Evolutionary conservation across 2,797 vertebrate species (phyloP).

Genomic region (Sebastes minor): DNA sequence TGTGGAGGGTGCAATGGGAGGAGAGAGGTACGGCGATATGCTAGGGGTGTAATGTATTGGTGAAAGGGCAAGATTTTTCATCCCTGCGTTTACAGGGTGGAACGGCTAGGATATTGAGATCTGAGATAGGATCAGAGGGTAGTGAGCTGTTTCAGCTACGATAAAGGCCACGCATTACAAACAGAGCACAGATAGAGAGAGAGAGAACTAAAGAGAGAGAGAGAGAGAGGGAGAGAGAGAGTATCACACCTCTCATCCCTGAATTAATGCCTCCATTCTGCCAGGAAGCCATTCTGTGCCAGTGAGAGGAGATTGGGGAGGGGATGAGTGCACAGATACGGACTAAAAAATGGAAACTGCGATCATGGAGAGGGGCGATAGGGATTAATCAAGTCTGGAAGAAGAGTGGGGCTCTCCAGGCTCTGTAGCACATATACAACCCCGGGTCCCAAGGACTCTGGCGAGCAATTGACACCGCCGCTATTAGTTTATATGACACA

Average conservation of each 20-base stretch:
- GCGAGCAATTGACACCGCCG: constrained; percentile 1
- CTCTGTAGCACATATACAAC: constrained; percentile 32
- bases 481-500: constrained; percentile 36
- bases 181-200: constrained; percentile 65
- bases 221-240: constrained; percentile 40
- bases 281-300: constrained; percentile 80
- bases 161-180: constrained; percentile 83
- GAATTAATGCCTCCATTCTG: constrained; percentile 83
- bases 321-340: constrained; percentile 78
- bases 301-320: constrained; percentile 80
- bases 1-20: constrained; percentile 66
- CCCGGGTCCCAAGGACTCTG: constrained; percentile 29
- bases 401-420: constrained; percentile 56
- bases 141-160: constrained; percentile 81
- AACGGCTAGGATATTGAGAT: constrained; percentile 84
- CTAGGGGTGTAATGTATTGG: constrained; percentile 77
- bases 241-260: constrained; percentile 81
- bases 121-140: constrained; percentile 84
- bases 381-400: constrained; percentile 80
- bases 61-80: constrained; percentile 83
- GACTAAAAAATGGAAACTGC: constrained; percentile 77
- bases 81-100: constrained; percentile 83
- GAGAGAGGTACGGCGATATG: constrained; percentile 72
- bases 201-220: constrained; percentile 29
- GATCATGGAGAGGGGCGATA: constrained; percentile 68